A percentile compares a stretch with the other conserved stretches of the same genome.
phyloP scores from a whole-genome alignment of 2,888 invertebrate species.

The Sarcophaga variegata region DNA sequence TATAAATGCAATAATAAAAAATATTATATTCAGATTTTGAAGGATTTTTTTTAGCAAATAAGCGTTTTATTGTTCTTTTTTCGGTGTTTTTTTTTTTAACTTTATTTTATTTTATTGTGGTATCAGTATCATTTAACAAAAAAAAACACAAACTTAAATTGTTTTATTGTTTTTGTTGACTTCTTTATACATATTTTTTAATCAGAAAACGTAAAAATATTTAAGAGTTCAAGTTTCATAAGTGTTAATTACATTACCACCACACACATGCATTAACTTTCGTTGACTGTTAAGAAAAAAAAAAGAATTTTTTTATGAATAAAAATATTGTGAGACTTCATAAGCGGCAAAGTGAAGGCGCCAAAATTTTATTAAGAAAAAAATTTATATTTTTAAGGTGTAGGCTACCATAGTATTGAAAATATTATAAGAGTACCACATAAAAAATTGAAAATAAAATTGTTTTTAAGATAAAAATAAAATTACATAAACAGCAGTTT shows the following conservation, averaged over 20 bases:
- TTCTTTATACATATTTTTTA: background rate
- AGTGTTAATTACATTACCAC: slow-evolving; percentile 52
- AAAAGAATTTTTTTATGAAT: background rate
- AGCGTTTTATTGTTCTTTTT: slow-evolving; percentile 59
- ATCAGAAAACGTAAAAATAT: slow-evolving; percentile 60
- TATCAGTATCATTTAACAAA: slow-evolving; percentile 48
- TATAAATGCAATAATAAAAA: slow-evolving; percentile 24
- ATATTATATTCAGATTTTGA: slow-evolving; percentile 32
- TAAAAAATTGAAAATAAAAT: too few relatives aligned
- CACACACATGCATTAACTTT: background rate
- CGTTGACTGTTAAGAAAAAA: background rate
- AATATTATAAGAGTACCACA: background rate
- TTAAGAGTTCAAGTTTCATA: slow-evolving; percentile 61
- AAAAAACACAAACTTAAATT: slow-evolving; percentile 12
- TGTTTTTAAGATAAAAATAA: too few relatives aligned
- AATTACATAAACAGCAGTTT: too few relatives aligned
- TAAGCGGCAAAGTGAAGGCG: background rate
- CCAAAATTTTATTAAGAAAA: background rate
- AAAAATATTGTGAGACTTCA: background rate
- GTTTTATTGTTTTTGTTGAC: slow-evolving; percentile 42
- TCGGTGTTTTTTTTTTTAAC: slow-evolving; percentile 2
- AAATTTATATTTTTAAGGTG: background rate
- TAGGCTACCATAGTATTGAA: background rate
- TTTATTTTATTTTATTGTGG: background rate
- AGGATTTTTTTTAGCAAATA: slow-evolving; percentile 57